phyloP scores from a whole-genome alignment of 2,888 invertebrate species.

The Myopa tessellatipennis region DNA sequence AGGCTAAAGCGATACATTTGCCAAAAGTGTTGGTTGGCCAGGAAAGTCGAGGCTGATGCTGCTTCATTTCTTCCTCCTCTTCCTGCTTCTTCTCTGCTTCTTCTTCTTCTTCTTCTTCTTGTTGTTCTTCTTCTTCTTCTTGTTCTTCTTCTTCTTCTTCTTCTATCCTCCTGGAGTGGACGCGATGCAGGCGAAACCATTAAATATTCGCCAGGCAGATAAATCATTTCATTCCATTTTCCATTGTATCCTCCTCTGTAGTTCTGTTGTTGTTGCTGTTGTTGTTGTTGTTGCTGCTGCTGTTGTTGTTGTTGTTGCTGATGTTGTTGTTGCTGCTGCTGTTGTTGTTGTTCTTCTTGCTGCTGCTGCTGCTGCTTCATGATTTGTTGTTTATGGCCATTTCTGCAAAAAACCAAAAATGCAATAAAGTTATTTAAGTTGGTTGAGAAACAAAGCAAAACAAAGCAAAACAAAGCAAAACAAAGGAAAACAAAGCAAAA shows the following conservation, averaged over 20 bases:
- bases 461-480: not conserved
- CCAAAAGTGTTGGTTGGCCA: slow-evolving; percentile 39
- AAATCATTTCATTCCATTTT: slow-evolving; percentile 55
- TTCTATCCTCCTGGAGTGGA: not conserved
- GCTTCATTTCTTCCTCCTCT: not conserved
- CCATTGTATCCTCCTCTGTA: slow-evolving; percentile 11
- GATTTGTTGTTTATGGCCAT: slow-evolving; percentile 12
- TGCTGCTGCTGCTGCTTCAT: not conserved
- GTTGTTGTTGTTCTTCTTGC: slow-evolving; percentile 16
- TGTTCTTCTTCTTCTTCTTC: not conserved
- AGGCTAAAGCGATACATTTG: slow-evolving; percentile 39
- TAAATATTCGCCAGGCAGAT: slow-evolving; percentile 64
- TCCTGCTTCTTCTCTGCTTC: not conserved
- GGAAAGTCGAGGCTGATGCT: not conserved
- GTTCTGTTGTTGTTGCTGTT: slow-evolving; percentile 10
- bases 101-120: not conserved
- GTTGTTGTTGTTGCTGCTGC: slow-evolving; percentile 8
- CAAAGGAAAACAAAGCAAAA: not conserved
- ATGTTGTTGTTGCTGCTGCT: not conserved
- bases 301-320: slow-evolving; percentile 18
- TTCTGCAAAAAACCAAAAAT: slow-evolving; percentile 14
- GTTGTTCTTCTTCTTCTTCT: slow-evolving; percentile 2
- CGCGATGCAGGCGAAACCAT: slow-evolving; percentile 50
- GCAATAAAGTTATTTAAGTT: slow-evolving; percentile 37
- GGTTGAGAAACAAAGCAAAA: not conserved